Percentiles rank a stretch among this genome's conserved stretches.
These are phyloP conservation scores for Maconellicoccus hirsutus DNA, from an alignment of 1,140 invertebrate species.

Conservation along the genomic window DNA sequence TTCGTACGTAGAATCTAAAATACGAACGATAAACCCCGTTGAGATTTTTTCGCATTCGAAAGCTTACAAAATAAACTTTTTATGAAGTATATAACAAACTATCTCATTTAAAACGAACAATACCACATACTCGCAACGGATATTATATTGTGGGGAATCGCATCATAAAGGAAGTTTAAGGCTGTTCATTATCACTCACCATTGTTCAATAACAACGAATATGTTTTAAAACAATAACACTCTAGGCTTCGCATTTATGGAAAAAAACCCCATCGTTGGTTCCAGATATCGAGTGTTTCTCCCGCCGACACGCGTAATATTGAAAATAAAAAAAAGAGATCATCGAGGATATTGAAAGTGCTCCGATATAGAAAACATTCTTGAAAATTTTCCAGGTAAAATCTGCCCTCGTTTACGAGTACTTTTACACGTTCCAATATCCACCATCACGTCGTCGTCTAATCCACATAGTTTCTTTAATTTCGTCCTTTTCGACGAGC, in stretches of 20 bases:
- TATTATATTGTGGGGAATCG: conserved; percentile 3
- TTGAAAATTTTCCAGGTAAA: no score
- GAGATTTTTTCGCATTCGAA: no score
- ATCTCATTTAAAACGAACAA: not conserved
- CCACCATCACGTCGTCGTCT: no score
- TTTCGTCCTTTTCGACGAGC: no score
- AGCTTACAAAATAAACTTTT: no score
- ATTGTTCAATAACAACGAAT: conserved; percentile 7
- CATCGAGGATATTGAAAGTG: not conserved
- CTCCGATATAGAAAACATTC: not conserved
- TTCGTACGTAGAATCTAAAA: no score
- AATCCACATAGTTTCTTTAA: no score
- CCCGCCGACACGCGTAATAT: not conserved
- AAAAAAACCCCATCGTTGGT: not conserved
- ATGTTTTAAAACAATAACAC: conserved; percentile 9
- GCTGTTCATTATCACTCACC: not conserved
- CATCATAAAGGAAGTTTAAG: conserved; percentile 5
- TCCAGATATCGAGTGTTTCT: not conserved
- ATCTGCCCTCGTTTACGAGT: no score
- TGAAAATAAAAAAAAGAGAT: not conserved
- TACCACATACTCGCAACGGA: not conserved
- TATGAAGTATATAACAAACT: not conserved
- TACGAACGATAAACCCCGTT: no score
- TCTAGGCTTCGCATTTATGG: not conserved
- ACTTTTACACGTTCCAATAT: no score